A percentile compares a stretch with the other conserved stretches of the same genome.
These are phyloP conservation scores for Aplysia californica DNA, from an alignment of 1,140 invertebrate genomes.

Conservation along the genomic window DNA sequence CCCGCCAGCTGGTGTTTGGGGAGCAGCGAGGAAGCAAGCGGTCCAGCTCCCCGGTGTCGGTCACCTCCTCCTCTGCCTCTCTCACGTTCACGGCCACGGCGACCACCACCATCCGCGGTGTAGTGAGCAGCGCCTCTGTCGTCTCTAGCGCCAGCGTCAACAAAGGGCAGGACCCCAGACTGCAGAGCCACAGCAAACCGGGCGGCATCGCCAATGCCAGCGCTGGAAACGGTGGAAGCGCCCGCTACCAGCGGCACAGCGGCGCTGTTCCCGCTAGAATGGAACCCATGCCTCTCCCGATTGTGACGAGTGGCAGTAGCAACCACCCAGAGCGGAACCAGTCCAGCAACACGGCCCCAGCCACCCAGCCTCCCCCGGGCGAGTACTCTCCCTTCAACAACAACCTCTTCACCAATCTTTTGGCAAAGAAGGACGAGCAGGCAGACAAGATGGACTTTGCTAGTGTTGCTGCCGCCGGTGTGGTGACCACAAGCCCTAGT, in stretches of 20 bases:
- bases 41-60: not conserved
- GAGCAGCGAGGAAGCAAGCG: conserved; percentile 1
- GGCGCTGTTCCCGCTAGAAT: conserved; percentile 10
- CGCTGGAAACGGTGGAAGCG: conserved; percentile 22
- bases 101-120: conserved; percentile 16
- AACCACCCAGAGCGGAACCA: conserved; percentile 28
- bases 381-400: conserved; percentile 87
- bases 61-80: conserved; percentile 11
- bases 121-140: conserved; percentile 1
- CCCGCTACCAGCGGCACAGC: conserved; percentile 11
- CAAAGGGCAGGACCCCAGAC: conserved; percentile 1
- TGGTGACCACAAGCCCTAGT: conserved; percentile 61
- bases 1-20: conserved; percentile 28
- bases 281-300: conserved; percentile 55
- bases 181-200: conserved; percentile 20
- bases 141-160: not conserved
- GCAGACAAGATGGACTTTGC: conserved; percentile 79
- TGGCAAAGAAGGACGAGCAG: conserved; percentile 75
- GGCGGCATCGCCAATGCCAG: conserved; percentile 31
- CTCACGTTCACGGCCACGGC: conserved; percentile 22
- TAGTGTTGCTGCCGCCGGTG: conserved; percentile 76
- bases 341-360: not conserved
- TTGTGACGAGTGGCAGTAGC: conserved; percentile 45
- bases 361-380: conserved; percentile 33
- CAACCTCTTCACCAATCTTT: conserved; percentile 73